phyloP scores from a whole-genome alignment of 2,113 vertebrate species.

The Triplophysa rosa region DNA sequence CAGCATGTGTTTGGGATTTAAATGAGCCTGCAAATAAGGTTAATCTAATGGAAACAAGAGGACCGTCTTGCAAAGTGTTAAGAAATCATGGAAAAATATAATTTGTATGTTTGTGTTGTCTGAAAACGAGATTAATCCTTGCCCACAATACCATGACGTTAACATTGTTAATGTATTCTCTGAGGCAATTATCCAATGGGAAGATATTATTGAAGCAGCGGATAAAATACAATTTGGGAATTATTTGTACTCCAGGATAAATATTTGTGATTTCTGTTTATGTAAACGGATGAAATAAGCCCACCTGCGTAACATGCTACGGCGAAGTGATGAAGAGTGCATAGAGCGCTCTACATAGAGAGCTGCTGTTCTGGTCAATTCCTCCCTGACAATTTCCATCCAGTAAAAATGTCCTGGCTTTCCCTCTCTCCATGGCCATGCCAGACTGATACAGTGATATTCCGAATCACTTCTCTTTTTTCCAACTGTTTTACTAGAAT shows the following conservation, averaged over 20 bases:
- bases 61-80: slow-evolving; percentile 59
- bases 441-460: slow-evolving; percentile 63
- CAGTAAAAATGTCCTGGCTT: slow-evolving; percentile 59
- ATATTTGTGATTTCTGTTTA: slow-evolving; percentile 32
- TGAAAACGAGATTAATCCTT: slow-evolving; percentile 57
- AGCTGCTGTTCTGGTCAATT: slow-evolving; percentile 48
- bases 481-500: slow-evolving; percentile 65
- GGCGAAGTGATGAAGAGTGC: neutral
- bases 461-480: slow-evolving; percentile 66
- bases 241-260: slow-evolving; percentile 39
- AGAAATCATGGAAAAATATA: slow-evolving; percentile 58
- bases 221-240: slow-evolving; percentile 43
- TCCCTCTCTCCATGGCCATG: slow-evolving; percentile 53
- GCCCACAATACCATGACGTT: slow-evolving; percentile 55
- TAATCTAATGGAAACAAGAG: slow-evolving; percentile 58
- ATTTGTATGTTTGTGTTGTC: slow-evolving; percentile 58
- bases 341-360: neutral
- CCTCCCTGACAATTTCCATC: slow-evolving; percentile 61
- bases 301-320: slow-evolving; percentile 16
- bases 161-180: slow-evolving; percentile 55
- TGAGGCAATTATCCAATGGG: slow-evolving; percentile 51
- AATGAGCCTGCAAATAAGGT: slow-evolving; percentile 58
- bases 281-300: neutral
- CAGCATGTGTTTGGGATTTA: slow-evolving; percentile 56
- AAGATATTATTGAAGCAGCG: slow-evolving; percentile 61